phyloP scores from a whole-genome alignment of 2,797 vertebrate species.

The Cryptoprocta ferox region DNA sequence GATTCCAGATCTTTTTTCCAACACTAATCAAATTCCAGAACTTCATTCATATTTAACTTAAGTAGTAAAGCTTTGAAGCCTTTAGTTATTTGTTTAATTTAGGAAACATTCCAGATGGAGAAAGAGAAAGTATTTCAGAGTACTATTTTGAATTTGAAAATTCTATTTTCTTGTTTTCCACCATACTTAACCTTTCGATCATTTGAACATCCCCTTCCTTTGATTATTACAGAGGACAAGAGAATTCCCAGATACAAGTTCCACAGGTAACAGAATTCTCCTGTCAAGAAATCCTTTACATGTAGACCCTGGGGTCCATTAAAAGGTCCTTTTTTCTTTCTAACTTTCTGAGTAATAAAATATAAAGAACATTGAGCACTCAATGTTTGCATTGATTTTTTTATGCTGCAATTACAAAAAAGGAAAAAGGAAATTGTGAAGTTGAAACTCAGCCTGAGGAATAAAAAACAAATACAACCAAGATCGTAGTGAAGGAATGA shows the following conservation, averaged over 20 bases:
- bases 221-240: background rate
- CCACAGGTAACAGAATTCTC: background rate
- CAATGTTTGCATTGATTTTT: background rate
- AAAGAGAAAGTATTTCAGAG: background rate
- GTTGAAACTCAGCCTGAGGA: background rate
- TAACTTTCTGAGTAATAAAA: background rate
- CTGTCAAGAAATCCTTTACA: background rate
- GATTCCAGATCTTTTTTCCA: background rate
- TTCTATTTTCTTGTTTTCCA: background rate
- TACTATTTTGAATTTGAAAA: background rate
- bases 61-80: background rate
- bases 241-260: background rate
- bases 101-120: background rate
- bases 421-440: background rate
- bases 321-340: background rate
- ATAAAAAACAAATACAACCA: background rate
- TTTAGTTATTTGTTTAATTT: background rate
- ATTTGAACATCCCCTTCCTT: background rate
- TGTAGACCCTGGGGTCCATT: background rate
- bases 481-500: background rate
- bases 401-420: background rate
- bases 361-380: background rate
- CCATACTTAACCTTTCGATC: background rate
- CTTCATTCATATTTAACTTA: constrained; percentile 4
- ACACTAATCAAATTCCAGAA: background rate